Evolutionary conservation across 1,140 invertebrate genomes (phyloP), one percentile per base, ranked within the genome.

Genomic region (Proctacanthus coquilletti): DNA sequence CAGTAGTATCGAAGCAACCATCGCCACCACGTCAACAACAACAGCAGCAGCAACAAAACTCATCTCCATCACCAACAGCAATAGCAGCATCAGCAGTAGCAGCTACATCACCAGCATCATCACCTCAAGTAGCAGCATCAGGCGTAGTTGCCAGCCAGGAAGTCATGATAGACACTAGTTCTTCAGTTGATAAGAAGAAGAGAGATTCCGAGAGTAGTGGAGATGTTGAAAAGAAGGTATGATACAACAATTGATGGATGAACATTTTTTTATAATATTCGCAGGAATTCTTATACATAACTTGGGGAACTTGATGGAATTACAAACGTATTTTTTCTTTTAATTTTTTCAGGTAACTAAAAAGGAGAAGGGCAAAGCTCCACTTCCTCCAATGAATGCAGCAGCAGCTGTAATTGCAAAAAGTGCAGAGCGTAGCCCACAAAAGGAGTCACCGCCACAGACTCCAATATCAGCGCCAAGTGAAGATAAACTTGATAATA

Each of bases 321-420:
- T n/a, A n/a, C n/a, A n/a, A n/a, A n/a, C n/a, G n/a, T n/a, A n/a
- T n/a, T n/a, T n/a, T n/a, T n/a, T n/a, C 14, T 21, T 42, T 13
- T 3, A 33, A 33, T 20, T 21, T 19, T 38, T 39, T 8, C 44
- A 72, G 68, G 62, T 63, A 41, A 63, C 68, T 36, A 73, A 75
- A 59, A 73, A 74, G 56, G 75, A 79, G 44, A 80, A 80, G 54
- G 75, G 77, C 30, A 76, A 75, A 37, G 77, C 77, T 30, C 78
- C 76, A 3, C 66, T 68, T 19, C 76, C 74, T 34, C 73, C 72
- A 17, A 18, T 30, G n/a, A 34, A 32, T 37, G 41, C 34, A 21
- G 27, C 29, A 34, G 32, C 33, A 47, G 36, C 39, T 31, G 15
- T 38, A 27, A 37, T 20, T 21, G 30, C 5, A 11, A 32, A 9